phyloP scores from a whole-genome alignment of 2,888 invertebrate genomes.

The Ctena decussata region DNA sequence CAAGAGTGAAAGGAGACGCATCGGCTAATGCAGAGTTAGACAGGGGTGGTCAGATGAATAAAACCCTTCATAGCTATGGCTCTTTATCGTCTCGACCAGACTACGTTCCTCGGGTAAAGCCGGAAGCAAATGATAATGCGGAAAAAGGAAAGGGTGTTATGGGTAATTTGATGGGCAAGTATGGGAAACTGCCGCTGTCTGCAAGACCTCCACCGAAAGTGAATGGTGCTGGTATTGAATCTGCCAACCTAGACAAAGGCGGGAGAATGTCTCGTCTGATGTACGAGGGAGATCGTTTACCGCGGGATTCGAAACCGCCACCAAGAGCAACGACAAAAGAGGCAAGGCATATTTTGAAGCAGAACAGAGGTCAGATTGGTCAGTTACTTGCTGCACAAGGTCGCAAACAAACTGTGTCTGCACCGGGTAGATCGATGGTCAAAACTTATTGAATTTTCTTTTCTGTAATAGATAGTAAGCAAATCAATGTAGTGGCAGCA shows the following conservation, averaged over 20 bases:
- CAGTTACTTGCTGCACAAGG: slow-evolving; percentile 72
- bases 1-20: slow-evolving; percentile 78
- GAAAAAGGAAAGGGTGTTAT: slow-evolving; percentile 79
- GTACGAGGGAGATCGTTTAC: slow-evolving; percentile 75
- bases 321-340: slow-evolving; percentile 72
- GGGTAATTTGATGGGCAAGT: slow-evolving; percentile 73
- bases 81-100: slow-evolving; percentile 62
- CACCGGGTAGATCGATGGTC: slow-evolving; percentile 45
- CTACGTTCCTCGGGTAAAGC: slow-evolving; percentile 73
- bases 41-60: slow-evolving; percentile 75
- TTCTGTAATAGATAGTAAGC: no score
- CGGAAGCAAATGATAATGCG: slow-evolving; percentile 74
- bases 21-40: slow-evolving; percentile 71
- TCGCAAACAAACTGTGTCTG: slow-evolving; percentile 71
- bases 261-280: slow-evolving; percentile 80
- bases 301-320: slow-evolving; percentile 69
- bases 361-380: slow-evolving; percentile 76
- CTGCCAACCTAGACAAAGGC: slow-evolving; percentile 77
- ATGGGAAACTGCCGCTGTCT: slow-evolving; percentile 71
- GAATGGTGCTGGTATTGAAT: slow-evolving; percentile 69
- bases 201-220: slow-evolving; percentile 76
- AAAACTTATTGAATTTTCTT: neutral
- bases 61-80: slow-evolving; percentile 73
- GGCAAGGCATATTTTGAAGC: slow-evolving; percentile 72
- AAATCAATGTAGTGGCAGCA: no score